Evolutionary conservation across 2,797 vertebrate species (phyloP).

Genomic region (Tenualosa ilisha): DNA sequence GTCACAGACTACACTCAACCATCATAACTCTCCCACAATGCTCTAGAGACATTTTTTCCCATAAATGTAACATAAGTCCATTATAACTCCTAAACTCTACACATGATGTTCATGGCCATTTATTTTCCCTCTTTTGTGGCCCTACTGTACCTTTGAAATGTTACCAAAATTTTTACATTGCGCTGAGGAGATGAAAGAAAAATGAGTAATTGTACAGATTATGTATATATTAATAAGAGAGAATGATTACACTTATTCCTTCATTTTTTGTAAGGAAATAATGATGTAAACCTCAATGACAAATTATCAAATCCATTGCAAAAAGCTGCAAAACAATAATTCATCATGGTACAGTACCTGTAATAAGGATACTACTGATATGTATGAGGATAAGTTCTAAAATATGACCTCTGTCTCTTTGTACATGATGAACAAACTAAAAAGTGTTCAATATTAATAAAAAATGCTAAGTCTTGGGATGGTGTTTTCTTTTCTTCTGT

Average conservation of each 20-base stretch:
- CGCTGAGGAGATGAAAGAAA: conserved; percentile 65
- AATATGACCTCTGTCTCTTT: conserved; percentile 79
- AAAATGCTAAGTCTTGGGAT: conserved; percentile 64
- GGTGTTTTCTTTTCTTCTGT: conserved; percentile 51
- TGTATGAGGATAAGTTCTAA: conserved; percentile 76
- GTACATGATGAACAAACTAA: conserved; percentile 78
- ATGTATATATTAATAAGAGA: conserved; percentile 78
- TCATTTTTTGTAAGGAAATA: conserved; percentile 77
- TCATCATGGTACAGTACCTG: conserved; percentile 69
- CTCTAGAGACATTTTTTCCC: conserved; percentile 47
- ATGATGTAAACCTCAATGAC: conserved; percentile 73
- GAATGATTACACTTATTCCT: conserved; percentile 64
- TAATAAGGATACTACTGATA: conserved; percentile 76
- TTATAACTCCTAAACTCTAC: conserved; percentile 61
- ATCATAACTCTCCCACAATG: neutral
- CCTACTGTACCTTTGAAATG: conserved; percentile 70
- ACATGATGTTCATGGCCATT: conserved; percentile 70
- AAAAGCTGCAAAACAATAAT: conserved; percentile 67
- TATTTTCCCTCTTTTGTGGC: conserved; percentile 70
- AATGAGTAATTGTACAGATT: conserved; percentile 79
- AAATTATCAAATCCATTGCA: conserved; percentile 73
- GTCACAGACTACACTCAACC: neutral
- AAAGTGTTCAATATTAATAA: conserved; percentile 82
- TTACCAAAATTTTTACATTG: conserved; percentile 76
- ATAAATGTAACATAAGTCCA: conserved; percentile 64